Conservation (phyloP, 2,113 vertebrate genomes). For the Paramormyrops kingsleyae region DNA sequence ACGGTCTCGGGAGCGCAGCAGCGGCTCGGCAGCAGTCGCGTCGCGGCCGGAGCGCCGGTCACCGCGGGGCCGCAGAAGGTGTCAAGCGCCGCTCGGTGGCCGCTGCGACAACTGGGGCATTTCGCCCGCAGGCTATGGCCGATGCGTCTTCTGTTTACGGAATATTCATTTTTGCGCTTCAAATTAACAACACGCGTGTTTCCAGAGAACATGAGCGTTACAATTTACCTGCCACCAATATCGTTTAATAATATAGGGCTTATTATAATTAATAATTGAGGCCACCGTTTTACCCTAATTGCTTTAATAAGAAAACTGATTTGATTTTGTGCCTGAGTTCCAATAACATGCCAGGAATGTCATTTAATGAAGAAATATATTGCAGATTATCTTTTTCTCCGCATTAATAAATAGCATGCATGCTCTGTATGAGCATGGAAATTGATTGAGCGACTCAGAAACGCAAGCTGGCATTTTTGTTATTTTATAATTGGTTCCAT, state of each 20-base stretch:
- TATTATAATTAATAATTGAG: neutral
- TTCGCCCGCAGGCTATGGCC: neutral
- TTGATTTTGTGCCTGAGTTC: neutral
- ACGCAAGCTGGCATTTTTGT: neutral
- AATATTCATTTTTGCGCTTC: neutral
- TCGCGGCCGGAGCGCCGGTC: neutral
- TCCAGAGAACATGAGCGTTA: neutral
- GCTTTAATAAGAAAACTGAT: neutral
- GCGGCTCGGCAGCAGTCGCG: too few species aligned
- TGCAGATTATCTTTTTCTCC: neutral
- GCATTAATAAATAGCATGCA: neutral
- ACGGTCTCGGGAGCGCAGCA: neutral
- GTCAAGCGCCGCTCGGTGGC: neutral
- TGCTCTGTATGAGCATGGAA: neutral
- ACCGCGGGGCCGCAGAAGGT: neutral
- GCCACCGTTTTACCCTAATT: neutral
- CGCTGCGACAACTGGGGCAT: neutral
- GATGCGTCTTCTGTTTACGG: neutral
- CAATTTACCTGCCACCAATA: neutral
- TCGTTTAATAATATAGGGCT: neutral
- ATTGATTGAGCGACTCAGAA: neutral
- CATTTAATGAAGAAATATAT: constrained; percentile 1
- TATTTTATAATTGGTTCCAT: neutral
- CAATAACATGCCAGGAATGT: neutral
- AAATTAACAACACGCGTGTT: neutral